Percentiles rank a stretch among this genome's conserved stretches.
These are phyloP conservation scores for Geotrupes spiniger DNA, from an alignment of 2,888 invertebrate genomes.

Conservation along the genomic window DNA sequence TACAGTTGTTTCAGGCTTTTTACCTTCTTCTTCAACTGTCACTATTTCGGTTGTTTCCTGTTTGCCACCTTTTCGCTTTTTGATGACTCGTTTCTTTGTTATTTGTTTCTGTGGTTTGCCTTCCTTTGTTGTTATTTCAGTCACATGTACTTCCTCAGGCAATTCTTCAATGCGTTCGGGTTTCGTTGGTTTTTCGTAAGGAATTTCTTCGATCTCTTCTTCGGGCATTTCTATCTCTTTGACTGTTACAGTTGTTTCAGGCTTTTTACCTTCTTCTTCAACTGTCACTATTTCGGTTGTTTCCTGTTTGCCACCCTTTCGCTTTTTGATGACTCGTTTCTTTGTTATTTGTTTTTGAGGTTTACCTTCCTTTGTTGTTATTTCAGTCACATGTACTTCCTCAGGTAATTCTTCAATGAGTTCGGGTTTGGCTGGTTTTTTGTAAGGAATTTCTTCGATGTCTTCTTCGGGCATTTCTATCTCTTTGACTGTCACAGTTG, in stretches of 20 bases:
- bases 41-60: slow-evolving; percentile 51
- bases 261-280: slow-evolving; percentile 47
- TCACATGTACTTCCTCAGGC: slow-evolving; percentile 38
- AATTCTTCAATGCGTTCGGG: slow-evolving; percentile 27
- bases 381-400: slow-evolving; percentile 37
- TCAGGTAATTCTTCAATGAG: slow-evolving; percentile 38
- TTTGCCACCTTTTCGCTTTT: slow-evolving; percentile 30
- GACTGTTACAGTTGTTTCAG: slow-evolving; percentile 49
- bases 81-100: slow-evolving; percentile 38
- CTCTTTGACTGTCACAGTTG: slow-evolving; percentile 36
- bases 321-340: slow-evolving; percentile 43
- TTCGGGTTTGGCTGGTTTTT: slow-evolving; percentile 20
- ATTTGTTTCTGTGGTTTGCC: slow-evolving; percentile 34
- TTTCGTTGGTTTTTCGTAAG: not conserved
- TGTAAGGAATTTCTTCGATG: slow-evolving; percentile 13
- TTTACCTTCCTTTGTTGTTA: slow-evolving; percentile 45
- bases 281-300: slow-evolving; percentile 48
- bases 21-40: slow-evolving; percentile 23
- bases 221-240: slow-evolving; percentile 27
- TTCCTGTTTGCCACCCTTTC: slow-evolving; percentile 49
- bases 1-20: slow-evolving; percentile 35
- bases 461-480: slow-evolving; percentile 35
- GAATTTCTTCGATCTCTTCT: not conserved
- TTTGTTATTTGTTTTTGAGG: slow-evolving; percentile 42
- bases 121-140: slow-evolving; percentile 35